Evolutionary conservation across 2,797 vertebrate genomes (phyloP), one percentile per base, ranked within the genome.

Genomic region (Pseudochaenichthys georgianus): DNA sequence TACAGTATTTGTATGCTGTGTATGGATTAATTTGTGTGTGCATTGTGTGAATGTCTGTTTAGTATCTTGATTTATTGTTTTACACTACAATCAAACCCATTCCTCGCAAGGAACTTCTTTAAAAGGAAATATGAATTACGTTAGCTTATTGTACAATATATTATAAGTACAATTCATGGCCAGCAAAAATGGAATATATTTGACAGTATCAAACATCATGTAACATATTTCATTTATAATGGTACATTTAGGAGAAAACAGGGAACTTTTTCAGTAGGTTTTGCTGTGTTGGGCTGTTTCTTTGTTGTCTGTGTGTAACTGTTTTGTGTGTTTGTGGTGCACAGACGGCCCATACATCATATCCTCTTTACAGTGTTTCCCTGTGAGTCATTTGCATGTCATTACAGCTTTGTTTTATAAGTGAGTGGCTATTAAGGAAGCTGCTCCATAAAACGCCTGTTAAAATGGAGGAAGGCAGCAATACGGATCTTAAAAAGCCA

Each of bases 371-470:
- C 92, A 91, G 87, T 92, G 91, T 91, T 92, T 94, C 90, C 80
- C 82, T 90, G 85, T 89, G 90, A 93, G 92, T 94, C 92, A 94
- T 94, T 93, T 94, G 92, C 93, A 94, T 93, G 92, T 93, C 93
- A 93, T 93, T 93, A 93, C 92, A 91, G 92, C 92, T 92, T 93
- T 94, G 92, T 93, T 94, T 94, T 94, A 93, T 94, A 94, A 93
- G 93, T 91, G 88, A 91, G 88, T 89, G 90, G 90, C 91, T 91
- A 94, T 93, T 94, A 95, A 93, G 90, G 89, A 91, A 88, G 88
- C 90, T 77, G 92, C 90, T 92, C 90, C 92, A 92, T 93, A 93
- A 93, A 95, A 93, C 46, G 84, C 89, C 89, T 90, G 91, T 93
- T 94, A 92, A 94, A 93, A 91, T 89, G 81, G 91, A 89, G 91